Evolutionary conservation across 2,888 invertebrate genomes (phyloP).

Genomic region (Lumbricus terrestris): DNA sequence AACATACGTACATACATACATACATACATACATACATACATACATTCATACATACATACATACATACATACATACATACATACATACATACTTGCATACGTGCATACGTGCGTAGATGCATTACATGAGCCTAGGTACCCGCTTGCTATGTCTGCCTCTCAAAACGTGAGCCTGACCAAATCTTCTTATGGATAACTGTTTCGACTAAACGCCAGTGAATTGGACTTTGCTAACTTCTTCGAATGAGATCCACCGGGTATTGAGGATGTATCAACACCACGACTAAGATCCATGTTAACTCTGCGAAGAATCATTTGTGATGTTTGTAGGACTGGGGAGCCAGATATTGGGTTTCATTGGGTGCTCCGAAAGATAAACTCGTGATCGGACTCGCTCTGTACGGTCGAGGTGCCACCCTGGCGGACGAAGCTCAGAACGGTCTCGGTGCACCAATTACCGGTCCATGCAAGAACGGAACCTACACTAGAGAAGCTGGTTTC

Average conservation of each 20-base stretch:
- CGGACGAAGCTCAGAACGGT: constrained; percentile 34
- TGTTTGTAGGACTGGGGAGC: constrained; percentile 37
- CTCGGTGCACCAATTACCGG: constrained; percentile 44
- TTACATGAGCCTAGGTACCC: too few species aligned
- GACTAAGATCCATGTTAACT: too few species aligned
- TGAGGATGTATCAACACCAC: too few species aligned
- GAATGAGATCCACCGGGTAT: constrained; percentile 41
- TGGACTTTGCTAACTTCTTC: constrained; percentile 46
- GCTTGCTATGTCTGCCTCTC: constrained; percentile 51
- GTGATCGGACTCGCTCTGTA: constrained; percentile 49
- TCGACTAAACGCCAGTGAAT: constrained; percentile 40
- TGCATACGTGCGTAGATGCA: too few species aligned
- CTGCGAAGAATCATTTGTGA: too few species aligned
- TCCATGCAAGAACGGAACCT: constrained; percentile 42
- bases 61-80: constrained; percentile 47
- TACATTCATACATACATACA: too few species aligned
- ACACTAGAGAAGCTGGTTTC: constrained; percentile 47
- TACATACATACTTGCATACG: constrained; percentile 57
- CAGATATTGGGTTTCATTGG: constrained; percentile 47
- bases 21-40: too few species aligned
- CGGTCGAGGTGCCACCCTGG: constrained; percentile 46
- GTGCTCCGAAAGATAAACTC: constrained; percentile 46
- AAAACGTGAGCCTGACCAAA: too few species aligned
- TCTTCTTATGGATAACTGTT: too few species aligned
- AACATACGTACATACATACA: too few species aligned